Percentiles rank a stretch among this genome's conserved stretches.
These are phyloP conservation scores for Odocoileus virginianus DNA, from an alignment of 2,113 vertebrate species.

Conservation along the genomic window DNA sequence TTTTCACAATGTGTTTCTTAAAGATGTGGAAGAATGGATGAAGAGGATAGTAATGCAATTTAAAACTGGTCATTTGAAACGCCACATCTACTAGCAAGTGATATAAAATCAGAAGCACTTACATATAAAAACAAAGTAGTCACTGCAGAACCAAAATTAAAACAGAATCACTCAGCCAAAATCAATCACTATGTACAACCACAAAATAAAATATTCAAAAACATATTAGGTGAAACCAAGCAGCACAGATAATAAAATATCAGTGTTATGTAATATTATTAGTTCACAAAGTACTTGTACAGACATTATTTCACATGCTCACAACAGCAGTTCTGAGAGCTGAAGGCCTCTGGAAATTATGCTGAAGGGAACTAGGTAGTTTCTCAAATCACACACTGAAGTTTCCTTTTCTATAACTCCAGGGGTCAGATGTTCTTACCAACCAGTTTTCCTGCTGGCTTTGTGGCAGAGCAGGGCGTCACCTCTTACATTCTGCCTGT, in stretches of 20 bases:
- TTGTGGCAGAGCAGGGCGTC: neutral
- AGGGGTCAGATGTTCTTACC: neutral
- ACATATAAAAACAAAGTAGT: neutral
- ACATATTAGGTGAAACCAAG: neutral
- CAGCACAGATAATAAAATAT: neutral
- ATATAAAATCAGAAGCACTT: neutral
- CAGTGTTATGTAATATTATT: neutral
- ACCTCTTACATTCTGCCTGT: neutral
- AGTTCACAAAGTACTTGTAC: neutral
- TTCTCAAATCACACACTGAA: neutral
- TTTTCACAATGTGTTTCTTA: neutral
- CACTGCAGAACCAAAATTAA: neutral
- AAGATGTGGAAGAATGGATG: neutral
- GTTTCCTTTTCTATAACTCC: neutral
- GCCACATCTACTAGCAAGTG: neutral
- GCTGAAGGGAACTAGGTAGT: neutral
- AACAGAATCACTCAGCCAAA: neutral
- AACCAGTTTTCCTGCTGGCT: neutral
- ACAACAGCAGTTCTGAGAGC: neutral
- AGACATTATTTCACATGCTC: neutral
- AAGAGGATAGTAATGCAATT: neutral
- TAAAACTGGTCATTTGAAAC: neutral
- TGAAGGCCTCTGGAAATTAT: neutral
- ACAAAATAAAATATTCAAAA: neutral
- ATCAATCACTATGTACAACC: neutral